Evolutionary conservation across 30 jellyfish, hydroid and myxozoan genomes (phyloP).

Genomic region (Nemopilema nomurai): DNA sequence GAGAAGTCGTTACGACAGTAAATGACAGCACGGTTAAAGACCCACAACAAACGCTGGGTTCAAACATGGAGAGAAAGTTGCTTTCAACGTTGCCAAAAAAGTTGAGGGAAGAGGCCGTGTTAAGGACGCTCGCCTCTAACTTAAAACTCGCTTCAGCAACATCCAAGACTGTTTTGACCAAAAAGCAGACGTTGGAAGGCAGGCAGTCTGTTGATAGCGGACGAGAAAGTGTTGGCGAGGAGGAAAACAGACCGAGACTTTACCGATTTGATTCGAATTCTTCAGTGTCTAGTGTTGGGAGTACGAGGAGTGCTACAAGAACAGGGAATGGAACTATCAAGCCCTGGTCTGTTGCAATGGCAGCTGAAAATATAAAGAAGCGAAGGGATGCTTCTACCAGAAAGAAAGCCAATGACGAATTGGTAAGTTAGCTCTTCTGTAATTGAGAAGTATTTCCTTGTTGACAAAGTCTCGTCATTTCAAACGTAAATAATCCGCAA

Average conservation of each 20-base stretch:
- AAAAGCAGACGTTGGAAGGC: conserved; percentile 37
- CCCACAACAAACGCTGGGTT: conserved; percentile 26
- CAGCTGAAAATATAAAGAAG: conserved; percentile 50
- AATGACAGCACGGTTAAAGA: conserved; percentile 31
- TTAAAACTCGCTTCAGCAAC: conserved; percentile 41
- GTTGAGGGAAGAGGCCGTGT: conserved; percentile 58
- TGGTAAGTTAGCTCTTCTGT: conserved; percentile 50
- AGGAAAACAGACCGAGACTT: conserved; percentile 44
- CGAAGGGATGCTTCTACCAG: conserved; percentile 38
- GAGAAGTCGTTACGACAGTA: background rate
- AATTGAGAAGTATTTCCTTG: conserved; percentile 25
- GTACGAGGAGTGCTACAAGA: conserved; percentile 50
- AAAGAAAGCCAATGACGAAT: conserved; percentile 28
- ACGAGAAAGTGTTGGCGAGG: conserved; percentile 52
- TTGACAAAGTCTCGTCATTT: conserved; percentile 23
- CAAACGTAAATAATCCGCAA: conserved; percentile 36
- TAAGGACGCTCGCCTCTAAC: conserved; percentile 52
- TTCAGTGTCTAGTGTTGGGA: conserved; percentile 66
- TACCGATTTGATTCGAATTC: conserved; percentile 53
- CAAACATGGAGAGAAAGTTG: conserved; percentile 55
- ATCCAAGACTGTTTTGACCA: conserved; percentile 21
- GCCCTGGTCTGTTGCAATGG: conserved; percentile 63
- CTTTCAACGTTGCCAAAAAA: conserved; percentile 48
- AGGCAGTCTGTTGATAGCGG: conserved; percentile 67
- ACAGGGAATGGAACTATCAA: conserved; percentile 17